A percentile compares a stretch with the other conserved stretches of the same genome.
Evolutionary conservation across 1,140 invertebrate genomes (phyloP).

Genomic region (Brachystomella parvula): DNA sequence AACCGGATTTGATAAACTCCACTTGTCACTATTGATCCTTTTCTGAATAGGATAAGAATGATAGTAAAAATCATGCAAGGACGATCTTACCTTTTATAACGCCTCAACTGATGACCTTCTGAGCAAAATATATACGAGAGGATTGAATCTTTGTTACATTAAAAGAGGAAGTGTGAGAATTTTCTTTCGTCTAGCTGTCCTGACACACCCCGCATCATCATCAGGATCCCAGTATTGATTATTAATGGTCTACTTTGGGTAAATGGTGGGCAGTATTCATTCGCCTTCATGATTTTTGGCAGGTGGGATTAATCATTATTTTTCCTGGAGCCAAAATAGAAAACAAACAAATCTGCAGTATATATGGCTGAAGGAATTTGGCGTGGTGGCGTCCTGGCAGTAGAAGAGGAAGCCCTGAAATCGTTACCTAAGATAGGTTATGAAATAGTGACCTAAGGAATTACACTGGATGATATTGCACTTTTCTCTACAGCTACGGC

Average conservation of each 20-base stretch:
- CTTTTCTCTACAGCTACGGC: no score
- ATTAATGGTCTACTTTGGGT: neutral
- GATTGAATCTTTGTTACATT: neutral
- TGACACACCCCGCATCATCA: slow-evolving; percentile 1
- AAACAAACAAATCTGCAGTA: neutral
- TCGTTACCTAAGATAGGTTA: no score
- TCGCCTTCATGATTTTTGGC: neutral
- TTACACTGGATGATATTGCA: no score
- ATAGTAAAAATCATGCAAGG: slow-evolving; percentile 2
- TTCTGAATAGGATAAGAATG: neutral
- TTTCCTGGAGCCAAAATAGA: neutral
- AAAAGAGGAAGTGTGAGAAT: neutral
- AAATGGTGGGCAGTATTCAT: neutral
- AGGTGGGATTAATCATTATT: neutral
- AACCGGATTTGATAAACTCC: neutral
- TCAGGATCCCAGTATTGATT: no score
- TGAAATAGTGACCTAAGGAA: no score
- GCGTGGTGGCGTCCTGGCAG: no score
- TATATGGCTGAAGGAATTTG: neutral
- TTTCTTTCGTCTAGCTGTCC: neutral
- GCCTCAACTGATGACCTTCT: slow-evolving; percentile 6
- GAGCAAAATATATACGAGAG: no score
- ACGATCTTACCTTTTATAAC: neutral
- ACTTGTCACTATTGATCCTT: neutral
- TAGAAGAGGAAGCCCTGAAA: no score